Base-by-base conservation (phyloP, 2,888 invertebrate species). In the Alcis repandata region DNA sequence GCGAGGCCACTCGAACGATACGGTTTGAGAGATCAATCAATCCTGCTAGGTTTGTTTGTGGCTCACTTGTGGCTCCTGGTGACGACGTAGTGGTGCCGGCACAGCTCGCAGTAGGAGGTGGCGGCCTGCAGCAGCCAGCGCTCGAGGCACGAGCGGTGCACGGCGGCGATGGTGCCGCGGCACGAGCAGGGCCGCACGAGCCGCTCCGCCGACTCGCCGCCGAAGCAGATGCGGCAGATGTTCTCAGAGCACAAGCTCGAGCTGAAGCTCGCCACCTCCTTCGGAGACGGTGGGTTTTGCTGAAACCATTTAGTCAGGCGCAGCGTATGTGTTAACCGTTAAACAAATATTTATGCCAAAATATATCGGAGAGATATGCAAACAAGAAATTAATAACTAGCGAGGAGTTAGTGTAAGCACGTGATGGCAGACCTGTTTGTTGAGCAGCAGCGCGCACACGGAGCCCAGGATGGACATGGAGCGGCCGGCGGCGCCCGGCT, bases 151-250 rank as follows among this genome's bases (percentile, higher is more conserved):
- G 87, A 66, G 79, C 92, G 89, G 83, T 93, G 92, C 73, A 93
- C 92, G 67, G 90, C 90, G 60, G 92, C 92, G 76, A 93, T 87
- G 76, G 92, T 93, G 58, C 92, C 92, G 70, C 92, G 87, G 75
- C 92, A 93, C 1, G 86, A 85, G 84, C 92, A 93, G 60, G 92
- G 92, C 78, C 89, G 86, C 79, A 92, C 92, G 74, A 93, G 87
- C 45, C 90, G 87, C 87, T 91, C 93, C 9, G 88, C 84, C 4
- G 90, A 91, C 83, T 85, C 89, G 61, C 92, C 92, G 69, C 92
- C 92, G 84, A 92, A 92, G 79, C 93, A 92, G 74, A 93, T 93
- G 74, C 93, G 91, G 75, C 93, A 93, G 76, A 93, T 92, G 80
- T 84, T 88, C 67, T 89, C 89, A 6, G 89, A 84, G 1, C 76